A percentile compares a stretch with the other conserved stretches of the same genome.
Evolutionary conservation across 2,888 invertebrate species (phyloP).

Genomic region (Heliconius ethilla): DNA sequence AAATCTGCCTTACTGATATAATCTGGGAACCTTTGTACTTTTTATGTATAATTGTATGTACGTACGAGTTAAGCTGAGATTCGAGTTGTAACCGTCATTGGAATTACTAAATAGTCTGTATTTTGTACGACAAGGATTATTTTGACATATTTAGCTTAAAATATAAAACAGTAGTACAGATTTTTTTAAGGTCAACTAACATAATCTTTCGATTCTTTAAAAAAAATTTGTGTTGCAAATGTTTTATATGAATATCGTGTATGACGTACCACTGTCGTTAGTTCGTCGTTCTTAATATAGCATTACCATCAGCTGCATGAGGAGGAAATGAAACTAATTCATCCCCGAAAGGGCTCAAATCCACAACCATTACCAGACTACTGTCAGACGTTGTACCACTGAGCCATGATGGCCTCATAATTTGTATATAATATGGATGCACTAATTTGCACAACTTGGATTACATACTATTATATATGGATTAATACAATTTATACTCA

Average conservation of each 20-base stretch:
- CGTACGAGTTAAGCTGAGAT: not conserved
- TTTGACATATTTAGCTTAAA: too few relatives aligned
- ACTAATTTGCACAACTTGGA: not conserved
- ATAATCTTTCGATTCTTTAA: not conserved
- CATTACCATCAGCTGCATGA: too few relatives aligned
- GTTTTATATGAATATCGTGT: not conserved
- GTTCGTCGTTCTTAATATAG: too few relatives aligned
- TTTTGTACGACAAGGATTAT: too few relatives aligned
- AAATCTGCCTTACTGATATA: not conserved
- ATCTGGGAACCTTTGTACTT: not conserved
- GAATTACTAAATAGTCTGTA: too few relatives aligned
- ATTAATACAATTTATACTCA: not conserved
- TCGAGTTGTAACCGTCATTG: too few relatives aligned
- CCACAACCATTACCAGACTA: not conserved
- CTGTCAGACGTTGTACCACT: not conserved
- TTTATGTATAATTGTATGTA: not conserved
- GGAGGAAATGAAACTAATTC: too few relatives aligned
- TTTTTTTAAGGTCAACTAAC: not conserved
- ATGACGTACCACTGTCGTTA: too few relatives aligned
- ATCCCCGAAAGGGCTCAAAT: not conserved
- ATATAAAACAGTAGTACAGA: too few relatives aligned
- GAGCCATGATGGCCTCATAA: not conserved
- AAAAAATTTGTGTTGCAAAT: not conserved
- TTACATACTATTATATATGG: not conserved
- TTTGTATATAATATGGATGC: not conserved